Conservation (phyloP, 1,140 invertebrate species). For the Brachionus paranguensis region DNA sequence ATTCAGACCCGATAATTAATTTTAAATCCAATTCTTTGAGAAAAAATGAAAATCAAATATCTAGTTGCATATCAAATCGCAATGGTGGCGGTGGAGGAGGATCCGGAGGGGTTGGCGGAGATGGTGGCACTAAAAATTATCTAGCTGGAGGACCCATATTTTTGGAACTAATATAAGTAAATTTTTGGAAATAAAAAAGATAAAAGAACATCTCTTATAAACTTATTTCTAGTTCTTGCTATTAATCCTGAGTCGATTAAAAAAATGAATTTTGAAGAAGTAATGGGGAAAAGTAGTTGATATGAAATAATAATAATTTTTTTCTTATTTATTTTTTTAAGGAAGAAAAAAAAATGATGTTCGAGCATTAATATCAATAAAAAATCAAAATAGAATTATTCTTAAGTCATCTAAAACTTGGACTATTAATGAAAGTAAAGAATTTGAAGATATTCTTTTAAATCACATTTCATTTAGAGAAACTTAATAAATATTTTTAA, state of each 20-base stretch:
- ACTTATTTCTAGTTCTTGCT: neutral
- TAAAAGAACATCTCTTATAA: neutral
- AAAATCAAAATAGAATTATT: neutral
- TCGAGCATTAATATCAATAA: neutral
- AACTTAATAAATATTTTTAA: neutral
- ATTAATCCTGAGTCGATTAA: neutral
- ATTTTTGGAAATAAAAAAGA: neutral
- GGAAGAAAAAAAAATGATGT: neutral
- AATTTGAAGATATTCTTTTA: neutral
- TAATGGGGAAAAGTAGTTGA: neutral
- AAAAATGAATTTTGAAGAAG: neutral
- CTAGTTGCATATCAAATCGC: neutral
- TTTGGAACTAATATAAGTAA: conserved; percentile 22
- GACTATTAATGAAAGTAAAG: neutral
- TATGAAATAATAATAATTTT: neutral
- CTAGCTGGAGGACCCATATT: neutral
- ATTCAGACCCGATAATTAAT: neutral
- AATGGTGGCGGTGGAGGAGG: neutral
- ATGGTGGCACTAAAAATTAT: neutral
- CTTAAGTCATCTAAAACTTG: neutral
- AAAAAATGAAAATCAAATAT: neutral
- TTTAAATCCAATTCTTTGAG: neutral
- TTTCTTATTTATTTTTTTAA: neutral
- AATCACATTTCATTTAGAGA: neutral
- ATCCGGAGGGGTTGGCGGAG: neutral